These are phyloP conservation scores for Agriopis aurantiaria DNA, from an alignment of 2,888 invertebrate genomes.

Conservation along the genomic window DNA sequence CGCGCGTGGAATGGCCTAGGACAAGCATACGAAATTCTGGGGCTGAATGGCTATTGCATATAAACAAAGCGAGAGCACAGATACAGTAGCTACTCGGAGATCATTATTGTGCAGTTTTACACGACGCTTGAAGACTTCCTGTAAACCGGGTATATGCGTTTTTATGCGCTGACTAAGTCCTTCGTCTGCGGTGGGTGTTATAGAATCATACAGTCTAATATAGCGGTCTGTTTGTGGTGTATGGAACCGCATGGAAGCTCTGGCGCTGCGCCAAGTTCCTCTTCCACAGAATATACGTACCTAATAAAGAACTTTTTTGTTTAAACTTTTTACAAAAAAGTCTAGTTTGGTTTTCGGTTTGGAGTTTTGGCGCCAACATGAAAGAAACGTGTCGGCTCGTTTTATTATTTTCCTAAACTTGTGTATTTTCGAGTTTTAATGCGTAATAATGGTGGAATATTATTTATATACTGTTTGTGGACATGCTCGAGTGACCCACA, in stretches of 20 bases:
- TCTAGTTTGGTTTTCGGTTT: too few relatives aligned
- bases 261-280: conserved; percentile 16
- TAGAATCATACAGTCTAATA: conserved; percentile 25
- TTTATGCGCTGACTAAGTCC: neutral
- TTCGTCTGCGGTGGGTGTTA: conserved; percentile 6
- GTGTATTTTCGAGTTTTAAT: too few relatives aligned
- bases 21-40: conserved; percentile 99
- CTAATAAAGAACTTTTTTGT: too few relatives aligned
- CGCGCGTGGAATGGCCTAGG: conserved; percentile 99
- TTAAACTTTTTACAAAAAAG: too few relatives aligned
- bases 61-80: conserved; percentile 72
- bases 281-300: neutral
- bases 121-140: neutral
- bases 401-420: too few relatives aligned
- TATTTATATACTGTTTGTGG: too few relatives aligned
- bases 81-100: too few relatives aligned
- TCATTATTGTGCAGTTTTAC: neutral
- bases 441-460: too few relatives aligned
- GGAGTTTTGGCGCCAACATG: too few relatives aligned
- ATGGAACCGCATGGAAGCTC: conserved; percentile 8
- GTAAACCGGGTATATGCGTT: neutral
- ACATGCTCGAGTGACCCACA: too few relatives aligned
- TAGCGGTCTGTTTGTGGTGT: conserved; percentile 9
- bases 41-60: conserved; percentile 97
- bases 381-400: too few relatives aligned